Percentiles rank a stretch among this genome's conserved stretches.
Evolutionary conservation across 2,797 vertebrate species (phyloP).

Genomic region (Peromyscus aztecus): DNA sequence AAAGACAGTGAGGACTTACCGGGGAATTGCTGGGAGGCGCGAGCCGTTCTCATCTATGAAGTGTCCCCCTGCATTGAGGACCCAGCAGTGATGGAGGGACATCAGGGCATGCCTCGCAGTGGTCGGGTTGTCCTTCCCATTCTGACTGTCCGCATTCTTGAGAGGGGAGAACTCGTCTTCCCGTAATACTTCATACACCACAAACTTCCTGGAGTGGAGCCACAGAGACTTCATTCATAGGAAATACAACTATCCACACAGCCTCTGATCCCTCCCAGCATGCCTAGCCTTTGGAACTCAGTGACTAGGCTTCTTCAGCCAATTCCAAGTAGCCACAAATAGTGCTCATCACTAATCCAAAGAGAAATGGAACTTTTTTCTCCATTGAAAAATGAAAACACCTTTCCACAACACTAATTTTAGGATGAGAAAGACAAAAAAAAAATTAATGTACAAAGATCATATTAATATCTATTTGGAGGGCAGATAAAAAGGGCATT

Average conservation of each 20-base stretch:
- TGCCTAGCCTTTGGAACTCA: background rate
- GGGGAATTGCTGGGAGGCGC: conserved; percentile 95
- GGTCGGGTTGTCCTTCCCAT: conserved; percentile 97
- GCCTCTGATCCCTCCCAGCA: background rate
- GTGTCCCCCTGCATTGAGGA: conserved; percentile 96
- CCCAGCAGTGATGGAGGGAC: conserved; percentile 99
- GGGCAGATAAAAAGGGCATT: background rate
- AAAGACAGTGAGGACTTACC: conserved; percentile 87
- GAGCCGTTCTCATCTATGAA: conserved; percentile 97
- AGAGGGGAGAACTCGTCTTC: conserved; percentile 98
- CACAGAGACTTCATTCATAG: background rate
- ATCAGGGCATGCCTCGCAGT: conserved; percentile 95
- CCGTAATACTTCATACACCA: conserved; percentile 96
- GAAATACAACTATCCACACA: background rate
- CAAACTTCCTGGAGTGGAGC: conserved; percentile 91
- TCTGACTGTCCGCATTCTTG: conserved; percentile 97
- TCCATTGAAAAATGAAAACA: background rate
- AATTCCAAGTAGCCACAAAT: background rate
- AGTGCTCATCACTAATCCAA: background rate
- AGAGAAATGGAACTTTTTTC: conserved; percentile 18
- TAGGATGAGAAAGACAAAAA: background rate
- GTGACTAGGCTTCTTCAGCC: background rate
- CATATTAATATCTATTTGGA: background rate
- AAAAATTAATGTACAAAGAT: background rate
- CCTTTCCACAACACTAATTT: background rate